These are phyloP conservation scores for Myripristis murdjan DNA, from an alignment of 2,797 vertebrate species.

Conservation along the genomic window DNA sequence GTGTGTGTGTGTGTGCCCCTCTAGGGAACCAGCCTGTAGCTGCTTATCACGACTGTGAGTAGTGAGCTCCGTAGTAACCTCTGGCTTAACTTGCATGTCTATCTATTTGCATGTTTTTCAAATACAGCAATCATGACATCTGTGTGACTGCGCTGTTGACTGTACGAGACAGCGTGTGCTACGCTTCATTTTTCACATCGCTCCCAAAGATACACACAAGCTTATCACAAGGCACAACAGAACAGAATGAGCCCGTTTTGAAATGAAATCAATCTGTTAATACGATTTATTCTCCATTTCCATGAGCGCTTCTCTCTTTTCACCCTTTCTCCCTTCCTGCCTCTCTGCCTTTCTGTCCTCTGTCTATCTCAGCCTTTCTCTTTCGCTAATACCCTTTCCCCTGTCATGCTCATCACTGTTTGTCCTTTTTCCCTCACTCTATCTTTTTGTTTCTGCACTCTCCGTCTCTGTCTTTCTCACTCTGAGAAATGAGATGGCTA, in stretches of 20 bases:
- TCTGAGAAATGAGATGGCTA: conserved; percentile 51
- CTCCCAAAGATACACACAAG: conserved; percentile 15
- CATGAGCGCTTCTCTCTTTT: conserved; percentile 10
- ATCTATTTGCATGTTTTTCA: background rate
- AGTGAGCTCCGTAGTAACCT: too few relatives aligned
- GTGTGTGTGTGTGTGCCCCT: conserved; percentile 5
- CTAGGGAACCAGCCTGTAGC: background rate
- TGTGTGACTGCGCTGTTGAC: background rate
- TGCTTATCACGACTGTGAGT: too few relatives aligned
- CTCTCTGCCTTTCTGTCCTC: conserved; percentile 10
- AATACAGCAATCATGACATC: conserved; percentile 1
- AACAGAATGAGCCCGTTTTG: conserved; percentile 21
- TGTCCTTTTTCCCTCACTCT: conserved; percentile 10
- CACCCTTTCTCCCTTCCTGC: background rate
- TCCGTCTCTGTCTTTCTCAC: conserved; percentile 19
- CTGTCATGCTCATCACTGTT: conserved; percentile 21
- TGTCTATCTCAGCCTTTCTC: conserved; percentile 8
- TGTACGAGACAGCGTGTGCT: background rate
- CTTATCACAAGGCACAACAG: conserved; percentile 38
- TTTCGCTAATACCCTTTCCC: conserved; percentile 13
- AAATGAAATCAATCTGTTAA: conserved; percentile 39
- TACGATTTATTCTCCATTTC: conserved; percentile 30
- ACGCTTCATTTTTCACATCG: conserved; percentile 31
- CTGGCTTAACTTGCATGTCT: too few relatives aligned
- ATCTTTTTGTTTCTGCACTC: conserved; percentile 6